Evolutionary conservation across 2,113 vertebrate genomes (phyloP), one percentile per base, ranked within the genome.

Genomic region (Chlamydotis undulata): DNA sequence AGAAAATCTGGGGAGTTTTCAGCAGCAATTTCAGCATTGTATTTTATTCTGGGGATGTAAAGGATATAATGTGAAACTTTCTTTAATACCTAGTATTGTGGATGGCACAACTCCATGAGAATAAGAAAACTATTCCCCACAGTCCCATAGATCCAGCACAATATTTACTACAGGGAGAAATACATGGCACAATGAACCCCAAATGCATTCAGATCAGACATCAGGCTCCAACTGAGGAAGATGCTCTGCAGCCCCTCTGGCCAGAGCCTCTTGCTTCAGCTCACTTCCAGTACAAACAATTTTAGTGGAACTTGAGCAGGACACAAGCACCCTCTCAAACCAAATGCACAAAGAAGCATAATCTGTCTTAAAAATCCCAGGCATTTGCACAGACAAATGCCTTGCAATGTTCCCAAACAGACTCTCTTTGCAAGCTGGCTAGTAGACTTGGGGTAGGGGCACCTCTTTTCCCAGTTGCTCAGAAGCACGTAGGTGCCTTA

Each of bases 1-100:
- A 83, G 53, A 80, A 86, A 89, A 80, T 24, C n/a, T 57, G 75
- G 8, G 59, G 55, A 88, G 68, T 70, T 92, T 94, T 95, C 93
- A 90, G 39, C 52, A 90, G 56, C 76, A 89, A 82, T 93, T 90
- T 83, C 25, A 67, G 59, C 43, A 12, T 35, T 90, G 49, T 68
- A 75, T 81, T 96, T 82, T 69, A 52, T 69, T 83, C 45, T 33
- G 47, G 23, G 50, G 7, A 90, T 57, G 53, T 15, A 84, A 73
- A 84, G 45, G 35, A 82, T 50, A 71, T 19, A 79, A 37, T 35
- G 41, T 63, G 37, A 95, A 91, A 50, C 10, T 45, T 25, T 73
- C 73, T 35, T 89, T 69, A 78, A 25, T 82, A 76, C 47, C 50
- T 69, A 35, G 57, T 26, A 61, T 35, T 83, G 63, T 31, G 61